These are phyloP conservation scores for Cervus canadensis DNA, from an alignment of 2,113 vertebrate genomes.

Conservation along the genomic window DNA sequence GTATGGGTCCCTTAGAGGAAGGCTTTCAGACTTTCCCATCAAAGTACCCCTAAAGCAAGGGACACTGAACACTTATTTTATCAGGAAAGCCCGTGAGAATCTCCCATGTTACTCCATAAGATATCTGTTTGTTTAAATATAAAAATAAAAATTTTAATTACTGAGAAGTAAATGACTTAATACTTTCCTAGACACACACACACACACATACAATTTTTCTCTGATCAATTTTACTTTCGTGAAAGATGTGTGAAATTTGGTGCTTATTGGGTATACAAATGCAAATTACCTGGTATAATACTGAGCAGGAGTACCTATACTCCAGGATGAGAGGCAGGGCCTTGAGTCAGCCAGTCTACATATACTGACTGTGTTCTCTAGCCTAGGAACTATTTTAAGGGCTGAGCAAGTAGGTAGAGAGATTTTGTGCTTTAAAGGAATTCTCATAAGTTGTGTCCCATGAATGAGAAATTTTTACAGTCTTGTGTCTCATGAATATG, in stretches of 20 bases:
- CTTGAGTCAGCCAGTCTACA: background rate
- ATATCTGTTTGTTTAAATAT: slow-evolving; percentile 64
- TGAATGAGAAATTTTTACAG: background rate
- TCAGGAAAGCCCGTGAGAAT: slow-evolving; percentile 18
- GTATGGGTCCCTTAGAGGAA: slow-evolving; percentile 55
- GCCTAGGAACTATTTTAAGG: background rate
- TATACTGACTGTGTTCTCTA: background rate
- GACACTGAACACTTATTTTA: slow-evolving; percentile 46
- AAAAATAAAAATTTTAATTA: slow-evolving; percentile 71
- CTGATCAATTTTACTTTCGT: background rate
- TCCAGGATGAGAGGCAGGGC: background rate
- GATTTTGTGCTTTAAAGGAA: background rate
- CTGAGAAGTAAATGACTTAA: slow-evolving; percentile 50
- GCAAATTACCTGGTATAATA: background rate
- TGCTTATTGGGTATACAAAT: background rate
- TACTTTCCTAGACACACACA: background rate
- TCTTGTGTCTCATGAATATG: background rate
- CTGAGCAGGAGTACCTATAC: background rate
- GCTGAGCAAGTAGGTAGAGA: background rate
- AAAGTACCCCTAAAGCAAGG: slow-evolving; percentile 66
- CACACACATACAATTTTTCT: background rate
- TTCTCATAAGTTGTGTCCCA: background rate
- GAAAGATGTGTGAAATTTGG: background rate
- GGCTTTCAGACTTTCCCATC: slow-evolving; percentile 63
- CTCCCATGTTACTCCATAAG: background rate